phyloP scores from a whole-genome alignment of 2,888 invertebrate species.

The Branchinecta sandiegonensis region DNA sequence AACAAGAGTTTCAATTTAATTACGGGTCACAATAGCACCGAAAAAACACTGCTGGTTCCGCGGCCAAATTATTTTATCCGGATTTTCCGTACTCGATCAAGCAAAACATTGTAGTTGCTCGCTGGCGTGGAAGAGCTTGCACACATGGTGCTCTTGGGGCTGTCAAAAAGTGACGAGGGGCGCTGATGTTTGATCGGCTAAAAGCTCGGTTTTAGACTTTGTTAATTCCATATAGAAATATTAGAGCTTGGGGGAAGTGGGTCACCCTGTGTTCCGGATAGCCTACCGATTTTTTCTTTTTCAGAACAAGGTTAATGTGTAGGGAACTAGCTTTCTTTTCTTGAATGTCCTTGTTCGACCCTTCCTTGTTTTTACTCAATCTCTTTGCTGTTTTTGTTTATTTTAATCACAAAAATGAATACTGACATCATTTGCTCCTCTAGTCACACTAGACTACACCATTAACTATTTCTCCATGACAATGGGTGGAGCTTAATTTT shows the following conservation, averaged over 20 bases:
- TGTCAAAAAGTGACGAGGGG: too few relatives aligned
- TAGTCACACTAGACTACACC: too few relatives aligned
- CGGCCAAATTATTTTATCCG: constrained; percentile 10
- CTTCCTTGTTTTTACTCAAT: too few relatives aligned
- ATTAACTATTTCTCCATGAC: too few relatives aligned
- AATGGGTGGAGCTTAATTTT: too few relatives aligned
- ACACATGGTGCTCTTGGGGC: too few relatives aligned
- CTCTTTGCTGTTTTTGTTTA: too few relatives aligned
- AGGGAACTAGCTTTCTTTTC: too few relatives aligned
- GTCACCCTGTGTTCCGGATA: background rate
- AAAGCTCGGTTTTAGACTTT: background rate
- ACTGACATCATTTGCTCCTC: too few relatives aligned
- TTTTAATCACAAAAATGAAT: too few relatives aligned
- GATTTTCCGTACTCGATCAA: constrained; percentile 12
- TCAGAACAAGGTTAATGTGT: too few relatives aligned
- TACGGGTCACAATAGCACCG: constrained; percentile 12
- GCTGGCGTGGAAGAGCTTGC: background rate
- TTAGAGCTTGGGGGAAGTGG: background rate
- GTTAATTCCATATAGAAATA: background rate
- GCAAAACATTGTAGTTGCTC: constrained; percentile 8
- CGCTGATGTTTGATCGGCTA: background rate
- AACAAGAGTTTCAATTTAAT: constrained; percentile 14
- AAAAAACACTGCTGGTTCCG: background rate
- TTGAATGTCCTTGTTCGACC: too few relatives aligned
- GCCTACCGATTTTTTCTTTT: background rate